phyloP scores from a whole-genome alignment of 2,113 vertebrate species.

The Charina bottae region DNA sequence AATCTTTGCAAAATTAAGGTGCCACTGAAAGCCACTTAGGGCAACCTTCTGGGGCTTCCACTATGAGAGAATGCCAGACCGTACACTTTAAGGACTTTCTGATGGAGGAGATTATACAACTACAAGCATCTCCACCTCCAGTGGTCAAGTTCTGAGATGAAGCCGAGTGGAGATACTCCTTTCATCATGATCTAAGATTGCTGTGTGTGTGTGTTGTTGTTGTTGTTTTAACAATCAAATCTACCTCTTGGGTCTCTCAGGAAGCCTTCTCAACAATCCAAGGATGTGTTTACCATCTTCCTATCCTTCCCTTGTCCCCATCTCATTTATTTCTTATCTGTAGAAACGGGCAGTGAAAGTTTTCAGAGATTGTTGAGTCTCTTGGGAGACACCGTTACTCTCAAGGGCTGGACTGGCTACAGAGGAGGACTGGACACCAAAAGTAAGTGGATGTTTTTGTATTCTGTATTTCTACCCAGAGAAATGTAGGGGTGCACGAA shows the following conservation, averaged over 20 bases:
- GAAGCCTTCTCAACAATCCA: not conserved
- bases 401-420: constrained; percentile 97
- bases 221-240: too few species aligned
- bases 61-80: too few species aligned
- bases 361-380: constrained; percentile 92
- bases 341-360: constrained; percentile 91
- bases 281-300: too few species aligned
- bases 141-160: too few species aligned
- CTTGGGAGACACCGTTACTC: constrained; percentile 87
- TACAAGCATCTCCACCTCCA: too few species aligned
- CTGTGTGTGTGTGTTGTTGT: too few species aligned
- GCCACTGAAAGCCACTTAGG: too few species aligned
- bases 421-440: constrained; percentile 96
- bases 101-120: too few species aligned
- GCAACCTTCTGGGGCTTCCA: too few species aligned
- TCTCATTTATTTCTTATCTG: constrained; percentile 5
- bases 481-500: not conserved
- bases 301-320: not conserved
- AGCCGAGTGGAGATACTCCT: not conserved
- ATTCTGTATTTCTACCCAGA: not conserved
- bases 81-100: too few species aligned
- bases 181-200: not conserved
- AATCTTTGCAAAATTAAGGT: too few species aligned
- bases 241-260: not conserved
- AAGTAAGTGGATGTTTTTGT: constrained; percentile 81